Base-by-base conservation (phyloP, 2,888 invertebrate genomes). In the Oxycera nigricornis region DNA sequence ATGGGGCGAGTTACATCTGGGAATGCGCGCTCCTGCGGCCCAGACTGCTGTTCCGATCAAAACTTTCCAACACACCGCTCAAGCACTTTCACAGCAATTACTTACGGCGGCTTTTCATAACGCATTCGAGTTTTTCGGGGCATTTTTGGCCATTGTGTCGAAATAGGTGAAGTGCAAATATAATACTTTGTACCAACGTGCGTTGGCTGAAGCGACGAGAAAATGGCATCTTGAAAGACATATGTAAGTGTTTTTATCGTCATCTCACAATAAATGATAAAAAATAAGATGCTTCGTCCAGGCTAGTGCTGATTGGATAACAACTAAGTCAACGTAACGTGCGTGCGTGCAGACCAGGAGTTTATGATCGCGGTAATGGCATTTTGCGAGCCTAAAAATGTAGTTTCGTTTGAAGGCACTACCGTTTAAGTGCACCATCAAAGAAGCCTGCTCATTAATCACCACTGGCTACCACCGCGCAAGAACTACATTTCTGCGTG, bases 111-210 rank as follows among this genome's bases (percentile, higher is more conserved):
- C 65, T 24, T 14, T 65, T 65, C 65, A 39, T 41, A 41, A 20
- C 7, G 28, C 59, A 28, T 59, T 65, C 65, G 24, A 55, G 2
- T 55, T 22, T 24, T 55, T 55, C 22, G 6, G 14, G 41, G 65
- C 35, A 20, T 26, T 24, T 65, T 65, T 39, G 65, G 24, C 30
- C 24, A 39, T 41, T 65, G 65, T 41, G 20, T 41, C 22, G 65
- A 65, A 65, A 65, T 41, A 65, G 41, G 41, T 41, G 39, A 65
- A 65, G 65, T 35, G 39, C 65, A 65, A 65, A 65, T n/a, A n/a
- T n/a, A n/a, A n/a, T 39, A 65, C 65, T 39, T 17, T 41, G 41
- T 41, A 39, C 65, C 4, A 65, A 11, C 39, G 7, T n/a, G 26
- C n/a, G 30, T 14, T 59, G 6, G 41, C 65, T 22, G 41, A n/a